Base-by-base conservation (phyloP, 2,888 invertebrate genomes). In the Dynastes hyllus region DNA sequence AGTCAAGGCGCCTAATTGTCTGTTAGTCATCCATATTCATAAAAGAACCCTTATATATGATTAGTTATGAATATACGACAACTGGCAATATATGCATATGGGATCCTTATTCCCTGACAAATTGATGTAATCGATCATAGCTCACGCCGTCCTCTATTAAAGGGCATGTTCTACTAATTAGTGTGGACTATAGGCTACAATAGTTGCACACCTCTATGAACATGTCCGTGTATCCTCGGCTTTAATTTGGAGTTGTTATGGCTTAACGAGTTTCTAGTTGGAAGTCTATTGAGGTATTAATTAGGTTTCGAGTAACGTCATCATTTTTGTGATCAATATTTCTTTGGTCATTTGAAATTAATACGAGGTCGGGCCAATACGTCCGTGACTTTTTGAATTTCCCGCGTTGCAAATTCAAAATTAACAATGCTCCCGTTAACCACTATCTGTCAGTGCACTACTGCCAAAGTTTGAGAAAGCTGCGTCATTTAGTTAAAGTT, bases 11-110 rank as follows among this genome's bases (percentile, higher is more conserved):
- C 82, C 83, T 83, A 83, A 83, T 83, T 83, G 83, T 83, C 84
- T 83, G 83, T 82, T 83, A 84, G 83, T 83, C 84, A 83, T 83
- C 80, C 83, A 82, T 84, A 83, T 84, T 83, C 83, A 84, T 83
- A 81, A 81, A 80, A 80, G 79, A 77, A 80, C 80, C 82, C 82
- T 82, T 81, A 58, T 22, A 58, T 58, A 79, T 82, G 80, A 78
- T 80, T 80, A 80, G 77, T 78, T 77, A 80, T 80, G 80, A 75
- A 77, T 75, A 45, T 45, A 75, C 61, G 61, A 71, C 37, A 51
- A 58, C n/a, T 51, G 66, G 13, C 58, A n/a, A 55, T 71, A 37
- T 71, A 16, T 40, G 61, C 73, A 75, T 77, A 80, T 80, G 58
- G 67, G 77, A 37, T 66, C 67, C 80, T 80, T 75, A 80, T 80